Base-by-base conservation (phyloP, 2,797 vertebrate species). In the Danio kyathit region DNA sequence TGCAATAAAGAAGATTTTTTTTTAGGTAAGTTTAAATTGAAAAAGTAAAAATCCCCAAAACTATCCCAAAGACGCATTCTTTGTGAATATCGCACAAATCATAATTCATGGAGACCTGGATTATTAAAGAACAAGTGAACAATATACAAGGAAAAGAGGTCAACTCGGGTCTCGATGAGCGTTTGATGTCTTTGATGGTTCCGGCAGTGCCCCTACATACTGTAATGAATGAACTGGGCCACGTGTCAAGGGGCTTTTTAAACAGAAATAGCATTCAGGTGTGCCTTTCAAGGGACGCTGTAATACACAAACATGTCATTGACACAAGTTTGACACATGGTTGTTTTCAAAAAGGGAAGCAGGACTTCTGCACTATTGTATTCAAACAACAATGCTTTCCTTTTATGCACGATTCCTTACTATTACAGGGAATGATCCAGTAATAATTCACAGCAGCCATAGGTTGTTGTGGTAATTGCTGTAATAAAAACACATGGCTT, bases 251-350 rank as follows among this genome's bases (percentile, higher is more conserved):
- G 74, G 66, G 44, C 40, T 79, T 79, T 59, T 74, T 19, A 43
- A 41, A 79, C 44, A 60, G 76, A 71, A 79, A 63, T 71, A 71
- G 66, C 44, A 51, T 71, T 71, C 66, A 78, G 54, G 76, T 71
- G 44, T 29, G 52, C 17, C 9, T 79, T 77, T 71, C 16, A 12
- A 52, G n/a, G 13, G 56, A 60, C 29, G 12, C 46, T n/a, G 59
- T 79, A 51, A 61, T 71, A 61, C 76, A 61, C 46, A 71, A 79
- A 71, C 65, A 69, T 41, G 52, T 40, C 7, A 60, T 59, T 5
- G 29, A 44, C 56, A n/a, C n/a, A n/a, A n/a, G n/a, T n/a, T n/a
- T n/a, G n/a, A n/a, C n/a, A n/a, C n/a, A 78, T 43, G 19, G 43
- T 13, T 70, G 54, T 71, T 71, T 60, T 79, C 29, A 60, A 71